Conservation (phyloP, 1,140 invertebrate genomes). For the Drosophila dunni region DNA sequence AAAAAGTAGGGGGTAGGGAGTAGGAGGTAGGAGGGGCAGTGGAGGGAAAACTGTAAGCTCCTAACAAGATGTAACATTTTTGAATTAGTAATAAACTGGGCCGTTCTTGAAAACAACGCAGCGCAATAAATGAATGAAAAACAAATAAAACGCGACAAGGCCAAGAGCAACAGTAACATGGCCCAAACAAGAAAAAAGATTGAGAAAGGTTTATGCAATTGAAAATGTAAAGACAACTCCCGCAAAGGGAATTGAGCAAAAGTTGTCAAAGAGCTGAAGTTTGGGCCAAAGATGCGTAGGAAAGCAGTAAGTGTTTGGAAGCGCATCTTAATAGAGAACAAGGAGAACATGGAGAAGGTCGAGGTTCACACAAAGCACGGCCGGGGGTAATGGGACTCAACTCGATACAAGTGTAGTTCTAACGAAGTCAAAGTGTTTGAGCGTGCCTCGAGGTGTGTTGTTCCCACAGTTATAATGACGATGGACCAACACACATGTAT, state of each 20-base stretch:
- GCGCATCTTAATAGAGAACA: neutral
- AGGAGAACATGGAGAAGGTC: neutral
- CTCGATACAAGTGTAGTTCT: slow-evolving; percentile 19
- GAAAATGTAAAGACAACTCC: slow-evolving; percentile 45
- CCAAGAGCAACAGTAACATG: slow-evolving; percentile 25
- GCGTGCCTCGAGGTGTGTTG: neutral
- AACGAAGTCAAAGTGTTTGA: slow-evolving; percentile 21
- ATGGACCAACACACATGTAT: neutral
- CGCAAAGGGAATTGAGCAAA: slow-evolving; percentile 30
- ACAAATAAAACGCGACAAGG: slow-evolving; percentile 74
- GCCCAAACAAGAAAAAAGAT: slow-evolving; percentile 3
- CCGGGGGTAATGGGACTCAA: neutral
- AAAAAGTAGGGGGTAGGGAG: neutral
- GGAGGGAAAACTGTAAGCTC: slow-evolving; percentile 50
- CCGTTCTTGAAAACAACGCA: slow-evolving; percentile 43
- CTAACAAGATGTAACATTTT: slow-evolving; percentile 78
- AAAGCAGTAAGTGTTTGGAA: neutral
- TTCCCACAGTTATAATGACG: neutral
- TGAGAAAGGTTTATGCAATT: slow-evolving; percentile 56
- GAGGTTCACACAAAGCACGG: neutral
- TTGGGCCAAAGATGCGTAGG: neutral
- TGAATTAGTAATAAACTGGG: slow-evolving; percentile 82
- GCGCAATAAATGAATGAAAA: slow-evolving; percentile 79
- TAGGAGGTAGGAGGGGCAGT: neutral
- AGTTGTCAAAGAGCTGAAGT: slow-evolving; percentile 57